phyloP scores from a whole-genome alignment of 2,797 vertebrate species.

The Steatocranus sp. region DNA sequence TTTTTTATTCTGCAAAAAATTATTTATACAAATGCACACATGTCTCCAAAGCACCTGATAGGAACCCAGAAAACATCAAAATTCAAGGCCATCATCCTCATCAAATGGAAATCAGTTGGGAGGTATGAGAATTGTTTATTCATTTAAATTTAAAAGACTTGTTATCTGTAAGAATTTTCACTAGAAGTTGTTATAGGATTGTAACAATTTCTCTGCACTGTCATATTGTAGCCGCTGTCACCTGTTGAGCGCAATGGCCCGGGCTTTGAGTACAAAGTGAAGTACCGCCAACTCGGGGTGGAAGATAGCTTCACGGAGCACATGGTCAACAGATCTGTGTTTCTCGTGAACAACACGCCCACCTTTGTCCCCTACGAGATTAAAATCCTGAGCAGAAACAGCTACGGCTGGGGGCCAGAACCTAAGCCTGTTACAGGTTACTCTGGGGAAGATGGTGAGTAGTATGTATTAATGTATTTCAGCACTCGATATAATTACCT shows the following conservation, averaged over 20 bases:
- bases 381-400: conserved; percentile 88
- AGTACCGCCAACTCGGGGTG: conserved; percentile 81
- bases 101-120: conserved; percentile 94
- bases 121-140: conserved; percentile 73
- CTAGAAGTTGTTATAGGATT: background rate
- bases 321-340: conserved; percentile 78
- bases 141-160: background rate
- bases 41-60: conserved; percentile 84
- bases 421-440: conserved; percentile 83
- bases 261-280: conserved; percentile 88
- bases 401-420: conserved; percentile 84
- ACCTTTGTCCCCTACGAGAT: conserved; percentile 91
- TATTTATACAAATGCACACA: background rate
- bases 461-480: background rate
- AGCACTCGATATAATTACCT: background rate
- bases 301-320: conserved; percentile 82
- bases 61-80: conserved; percentile 86
- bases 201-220: background rate
- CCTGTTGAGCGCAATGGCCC: conserved; percentile 86
- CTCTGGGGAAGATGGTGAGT: conserved; percentile 95
- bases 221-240: conserved; percentile 78
- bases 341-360: conserved; percentile 81
- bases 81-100: conserved; percentile 85
- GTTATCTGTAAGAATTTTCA: background rate
- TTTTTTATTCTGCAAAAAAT: background rate